phyloP scores from a whole-genome alignment of 2,113 vertebrate genomes.

The Fregata magnificens region DNA sequence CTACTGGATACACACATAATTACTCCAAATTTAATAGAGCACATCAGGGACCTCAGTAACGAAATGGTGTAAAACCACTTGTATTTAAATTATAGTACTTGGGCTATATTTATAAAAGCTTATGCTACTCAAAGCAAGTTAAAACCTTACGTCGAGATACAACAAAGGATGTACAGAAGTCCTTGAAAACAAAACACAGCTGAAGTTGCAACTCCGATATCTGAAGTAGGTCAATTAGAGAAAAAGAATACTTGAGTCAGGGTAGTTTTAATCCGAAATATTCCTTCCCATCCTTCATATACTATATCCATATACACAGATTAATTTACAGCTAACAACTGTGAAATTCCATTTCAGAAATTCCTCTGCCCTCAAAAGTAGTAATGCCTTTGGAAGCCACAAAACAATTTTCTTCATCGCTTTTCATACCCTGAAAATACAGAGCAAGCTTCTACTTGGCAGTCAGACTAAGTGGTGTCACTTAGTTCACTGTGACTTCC shows the following conservation, averaged over 20 bases:
- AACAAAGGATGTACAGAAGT: not conserved
- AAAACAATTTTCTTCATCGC: not conserved
- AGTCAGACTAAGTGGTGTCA: not conserved
- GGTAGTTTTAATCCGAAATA: not conserved
- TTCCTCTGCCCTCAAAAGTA: not conserved
- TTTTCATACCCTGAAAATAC: not conserved
- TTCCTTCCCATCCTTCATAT: not conserved
- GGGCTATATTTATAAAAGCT: not conserved
- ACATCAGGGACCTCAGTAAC: not conserved
- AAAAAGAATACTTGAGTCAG: not conserved
- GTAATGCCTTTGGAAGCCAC: not conserved
- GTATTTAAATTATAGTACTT: not conserved
- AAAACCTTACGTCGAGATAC: not conserved
- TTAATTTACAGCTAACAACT: not conserved
- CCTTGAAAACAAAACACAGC: not conserved
- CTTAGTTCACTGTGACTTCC: not conserved
- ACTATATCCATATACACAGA: not conserved
- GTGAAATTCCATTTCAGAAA: not conserved
- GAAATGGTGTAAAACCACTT: not conserved
- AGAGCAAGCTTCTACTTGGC: not conserved
- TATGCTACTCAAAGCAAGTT: not conserved
- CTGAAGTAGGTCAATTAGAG: not conserved
- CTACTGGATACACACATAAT: constrained; percentile 33
- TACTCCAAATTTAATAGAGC: not conserved
- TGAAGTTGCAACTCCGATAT: not conserved